Conservation (phyloP, 2,888 invertebrate genomes). For the Coenonympha glycerion region DNA sequence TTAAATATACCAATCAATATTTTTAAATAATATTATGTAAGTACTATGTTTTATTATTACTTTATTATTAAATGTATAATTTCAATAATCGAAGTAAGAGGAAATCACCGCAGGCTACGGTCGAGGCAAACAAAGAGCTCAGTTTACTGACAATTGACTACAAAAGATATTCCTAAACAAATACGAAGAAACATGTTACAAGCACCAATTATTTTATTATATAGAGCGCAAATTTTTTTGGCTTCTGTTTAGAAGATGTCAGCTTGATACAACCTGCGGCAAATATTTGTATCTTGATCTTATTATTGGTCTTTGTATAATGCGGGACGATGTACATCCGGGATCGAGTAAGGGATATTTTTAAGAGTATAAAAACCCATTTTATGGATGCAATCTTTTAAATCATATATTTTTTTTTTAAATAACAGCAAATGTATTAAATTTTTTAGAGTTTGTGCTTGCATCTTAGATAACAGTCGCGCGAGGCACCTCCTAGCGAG, state of each 20-base stretch:
- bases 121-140: constrained; percentile 53
- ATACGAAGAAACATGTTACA: neutral
- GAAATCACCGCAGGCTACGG: constrained; percentile 52
- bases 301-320: neutral
- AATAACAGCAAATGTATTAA: too few species aligned
- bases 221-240: neutral
- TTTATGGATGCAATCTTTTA: too few species aligned
- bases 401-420: too few species aligned
- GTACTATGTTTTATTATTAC: too few species aligned
- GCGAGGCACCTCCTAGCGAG: too few species aligned
- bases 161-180: constrained; percentile 45
- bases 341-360: too few species aligned
- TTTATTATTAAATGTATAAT: neutral
- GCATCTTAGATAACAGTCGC: too few species aligned
- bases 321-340: too few species aligned
- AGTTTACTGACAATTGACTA: constrained; percentile 56
- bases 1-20: too few species aligned
- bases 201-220: constrained; percentile 21
- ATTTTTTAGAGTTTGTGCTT: too few species aligned
- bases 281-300: neutral
- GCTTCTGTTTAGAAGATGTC: neutral
- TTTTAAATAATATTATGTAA: too few species aligned
- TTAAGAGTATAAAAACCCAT: too few species aligned
- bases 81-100: constrained; percentile 25
- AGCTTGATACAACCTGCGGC: neutral